Conservation (phyloP, 1,140 invertebrate genomes). For the Calephelis virginiensis region DNA sequence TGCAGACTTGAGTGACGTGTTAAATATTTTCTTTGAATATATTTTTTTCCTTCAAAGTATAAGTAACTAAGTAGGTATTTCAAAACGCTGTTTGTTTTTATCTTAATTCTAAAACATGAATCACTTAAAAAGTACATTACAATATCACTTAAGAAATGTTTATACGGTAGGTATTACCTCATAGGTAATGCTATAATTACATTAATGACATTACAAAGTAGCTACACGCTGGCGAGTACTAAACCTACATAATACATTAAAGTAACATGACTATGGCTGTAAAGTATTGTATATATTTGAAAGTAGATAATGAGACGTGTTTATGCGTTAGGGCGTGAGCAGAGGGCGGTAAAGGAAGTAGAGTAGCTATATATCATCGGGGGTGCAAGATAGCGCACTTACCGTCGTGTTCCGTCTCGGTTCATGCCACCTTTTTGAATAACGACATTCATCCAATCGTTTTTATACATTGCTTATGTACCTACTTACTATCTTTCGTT, state of each 20-base stretch:
- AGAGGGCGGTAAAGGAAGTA: conserved; percentile 12
- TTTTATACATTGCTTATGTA: background rate
- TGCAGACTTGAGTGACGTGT: no score
- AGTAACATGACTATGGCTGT: background rate
- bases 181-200: no score
- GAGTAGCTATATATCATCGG: conserved; percentile 9
- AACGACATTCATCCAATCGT: conserved; percentile 8
- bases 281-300: conserved; percentile 10
- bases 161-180: no score
- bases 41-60: no score
- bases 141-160: no score
- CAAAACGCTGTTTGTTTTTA: no score
- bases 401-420: conserved; percentile 14
- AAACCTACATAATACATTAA: conserved; percentile 3
- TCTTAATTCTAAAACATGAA: no score
- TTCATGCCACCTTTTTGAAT: conserved; percentile 15
- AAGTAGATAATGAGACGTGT: conserved; percentile 15
- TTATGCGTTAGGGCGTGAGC: conserved; percentile 13
- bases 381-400: conserved; percentile 14
- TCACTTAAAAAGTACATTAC: no score
- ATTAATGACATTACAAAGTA: no score
- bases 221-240: no score
- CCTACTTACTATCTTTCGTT: background rate
- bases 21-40: no score
- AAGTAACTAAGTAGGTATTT: no score